Base-by-base conservation (phyloP, 2,888 invertebrate species). In the Chloroclystis v-ata region DNA sequence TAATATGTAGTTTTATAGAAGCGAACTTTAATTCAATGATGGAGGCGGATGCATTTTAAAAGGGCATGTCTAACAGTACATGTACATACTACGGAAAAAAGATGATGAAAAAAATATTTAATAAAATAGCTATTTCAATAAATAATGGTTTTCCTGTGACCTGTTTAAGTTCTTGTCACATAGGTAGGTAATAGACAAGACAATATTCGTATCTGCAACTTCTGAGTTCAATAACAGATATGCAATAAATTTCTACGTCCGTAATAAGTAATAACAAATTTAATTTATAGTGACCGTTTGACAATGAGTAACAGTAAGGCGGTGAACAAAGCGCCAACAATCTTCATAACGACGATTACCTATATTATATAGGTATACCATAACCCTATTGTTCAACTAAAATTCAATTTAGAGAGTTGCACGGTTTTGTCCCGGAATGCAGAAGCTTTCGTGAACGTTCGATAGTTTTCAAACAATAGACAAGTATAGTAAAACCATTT, bases 271-370 rank as follows among this genome's bases (percentile, higher is more conserved):
- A 33, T 56, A 56, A 56, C 54, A 50, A 54, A 58, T 56, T 51
- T 37, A 51, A 56, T 58, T 49, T 58, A 58, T 58, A 32, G 49
- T 47, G 43, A 42, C 38, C 47, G 25, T 46, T 52, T 51, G 52
- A 54, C 43, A 52, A 29, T 59, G 59, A 60, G 44, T 59, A 48
- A 59, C 50, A 38, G 53, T 40, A 37, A 37, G 49, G 57, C 43
- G 44, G 43, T 42, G 50, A 53, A 57, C 57, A 48, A 56, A 40
- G 54, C 10, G 16, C 14, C 16, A 11, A 35, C 52, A 12, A 49
- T 56, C 44, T 24, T 49, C 39, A 41, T 49, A 54, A 49, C 45
- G 37, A 47, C 47, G 45, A 51, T 52, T 49, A 48, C 47, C 45
- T 46, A 51, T 43, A 47, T 41, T 16, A n/a, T n/a, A n/a, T n/a